Evolutionary conservation across 2,888 invertebrate genomes (phyloP).

Genomic region (Andrena bucephala): DNA sequence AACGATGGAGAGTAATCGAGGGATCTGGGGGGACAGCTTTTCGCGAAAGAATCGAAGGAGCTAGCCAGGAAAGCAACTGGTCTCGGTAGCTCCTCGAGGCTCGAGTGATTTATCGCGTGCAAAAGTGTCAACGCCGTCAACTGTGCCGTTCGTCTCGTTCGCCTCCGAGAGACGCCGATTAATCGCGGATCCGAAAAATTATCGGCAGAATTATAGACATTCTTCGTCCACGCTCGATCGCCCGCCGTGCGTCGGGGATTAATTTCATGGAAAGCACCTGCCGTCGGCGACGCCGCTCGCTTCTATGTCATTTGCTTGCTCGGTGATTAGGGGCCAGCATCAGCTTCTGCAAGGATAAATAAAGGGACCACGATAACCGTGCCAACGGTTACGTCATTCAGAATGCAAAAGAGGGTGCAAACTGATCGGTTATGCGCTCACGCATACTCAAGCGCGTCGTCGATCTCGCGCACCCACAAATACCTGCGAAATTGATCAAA

Average conservation of each 20-base stretch:
- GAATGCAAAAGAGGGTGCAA: slow-evolving; percentile 1
- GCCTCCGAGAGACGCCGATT: slow-evolving; percentile 9
- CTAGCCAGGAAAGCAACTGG: slow-evolving; percentile 32
- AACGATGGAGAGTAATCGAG: background rate
- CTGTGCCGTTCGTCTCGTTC: slow-evolving; percentile 26
- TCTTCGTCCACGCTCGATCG: slow-evolving; percentile 12
- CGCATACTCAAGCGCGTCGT: no score
- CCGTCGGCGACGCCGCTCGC: slow-evolving; percentile 42
- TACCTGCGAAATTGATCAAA: no score
- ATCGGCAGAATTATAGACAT: slow-evolving; percentile 22
- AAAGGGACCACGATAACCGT: slow-evolving; percentile 4
- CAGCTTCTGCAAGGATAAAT: slow-evolving; percentile 19
- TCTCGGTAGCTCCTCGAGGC: slow-evolving; percentile 30
- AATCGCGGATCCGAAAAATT: slow-evolving; percentile 14
- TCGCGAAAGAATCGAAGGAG: slow-evolving; percentile 13
- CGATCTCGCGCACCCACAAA: no score
- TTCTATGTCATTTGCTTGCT: slow-evolving; percentile 37
- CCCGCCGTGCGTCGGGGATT: slow-evolving; percentile 18
- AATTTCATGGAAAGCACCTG: slow-evolving; percentile 33
- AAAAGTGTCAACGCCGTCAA: slow-evolving; percentile 49
- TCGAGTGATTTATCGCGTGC: slow-evolving; percentile 43
- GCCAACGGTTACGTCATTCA: slow-evolving; percentile 23
- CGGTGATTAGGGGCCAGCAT: slow-evolving; percentile 25
- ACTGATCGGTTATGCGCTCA: no score
- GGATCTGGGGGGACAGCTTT: background rate